Evolutionary conservation across 2,113 vertebrate species (phyloP), one percentile per base, ranked within the genome.

Genomic region (Carassius gibelio): DNA sequence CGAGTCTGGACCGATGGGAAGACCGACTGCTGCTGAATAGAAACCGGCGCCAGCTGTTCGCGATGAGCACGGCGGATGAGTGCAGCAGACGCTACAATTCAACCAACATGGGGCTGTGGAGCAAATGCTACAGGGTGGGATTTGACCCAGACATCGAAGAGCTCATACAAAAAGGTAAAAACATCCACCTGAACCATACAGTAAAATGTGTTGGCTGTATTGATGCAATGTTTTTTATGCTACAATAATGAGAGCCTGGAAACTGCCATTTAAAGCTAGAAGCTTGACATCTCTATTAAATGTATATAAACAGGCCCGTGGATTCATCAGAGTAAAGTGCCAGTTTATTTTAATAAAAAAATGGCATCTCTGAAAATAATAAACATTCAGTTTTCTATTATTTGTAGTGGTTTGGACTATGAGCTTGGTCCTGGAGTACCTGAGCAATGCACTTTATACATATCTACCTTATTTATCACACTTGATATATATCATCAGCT

Each of bases 81-180:
- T 97, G 96, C 93, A 95, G 94, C 92, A 93, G 96, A 89, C 95
- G 96, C 89, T 97, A 96, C 91, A 97, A 97, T 90, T 97, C 96
- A 11, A 96, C 96, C 90, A 96, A 95, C 88, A 96, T 95, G 95
- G 96, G 96, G 61, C 95, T 97, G 81, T 97, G 96, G 96, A 96
- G 94, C 88, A 97, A 96, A 90, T 97, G 96, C 90, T 96, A 95
- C 89, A 93, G 96, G 76, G 92, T 94, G 52, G 95, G 95, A 30
- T 97, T 97, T 2, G 96, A 97, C 92, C 94, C 94, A 10, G 96
- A 96, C 87, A 92, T 96, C 89, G 95, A 95, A 80, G 95, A 95
- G 77, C 94, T 96, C 88, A 93, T 97, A 87, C 95, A 94, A 84
- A 96, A 96, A 96, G 96, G 96, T 97, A 74, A 69, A 55, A 59